A percentile compares a stretch with the other conserved stretches of the same genome.
Conservation (phyloP, 92 coral and sea anemone genomes). For the Epizoanthus ramosus region DNA sequence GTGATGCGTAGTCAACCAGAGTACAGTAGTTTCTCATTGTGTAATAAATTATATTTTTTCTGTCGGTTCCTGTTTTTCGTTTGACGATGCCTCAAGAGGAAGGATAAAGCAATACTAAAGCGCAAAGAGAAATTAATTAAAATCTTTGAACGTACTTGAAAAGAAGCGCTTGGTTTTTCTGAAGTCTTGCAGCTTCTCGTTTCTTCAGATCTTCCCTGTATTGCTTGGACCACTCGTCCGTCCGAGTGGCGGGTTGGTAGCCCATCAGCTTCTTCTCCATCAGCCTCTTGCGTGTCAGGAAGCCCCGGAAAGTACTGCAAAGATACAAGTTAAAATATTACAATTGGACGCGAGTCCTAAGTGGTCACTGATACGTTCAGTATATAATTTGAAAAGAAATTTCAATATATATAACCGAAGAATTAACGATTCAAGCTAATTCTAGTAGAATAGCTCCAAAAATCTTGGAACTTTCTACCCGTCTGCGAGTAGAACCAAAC, state of each 20-base stretch:
- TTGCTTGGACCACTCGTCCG: slow-evolving; percentile 92
- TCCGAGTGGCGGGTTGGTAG: slow-evolving; percentile 79
- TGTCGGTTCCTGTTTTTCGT: too few relatives aligned
- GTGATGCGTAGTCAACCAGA: too few relatives aligned
- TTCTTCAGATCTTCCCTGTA: slow-evolving; percentile 85
- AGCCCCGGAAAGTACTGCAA: slow-evolving; percentile 91
- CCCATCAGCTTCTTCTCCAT: slow-evolving; percentile 75
- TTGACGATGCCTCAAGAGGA: background rate
- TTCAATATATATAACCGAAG: too few relatives aligned
- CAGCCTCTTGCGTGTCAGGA: slow-evolving; percentile 81
- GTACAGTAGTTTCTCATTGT: too few relatives aligned
- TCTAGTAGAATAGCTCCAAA: too few relatives aligned
- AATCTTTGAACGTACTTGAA: slow-evolving; percentile 62
- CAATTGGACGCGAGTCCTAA: too few relatives aligned
- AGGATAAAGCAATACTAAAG: background rate
- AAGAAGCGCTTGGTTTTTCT: slow-evolving; percentile 79
- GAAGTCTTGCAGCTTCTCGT: slow-evolving; percentile 74
- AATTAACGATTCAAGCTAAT: too few relatives aligned
- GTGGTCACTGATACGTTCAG: too few relatives aligned
- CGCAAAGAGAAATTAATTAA: background rate
- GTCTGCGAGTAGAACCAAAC: too few relatives aligned
- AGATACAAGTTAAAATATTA: background rate
- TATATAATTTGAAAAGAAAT: too few relatives aligned
- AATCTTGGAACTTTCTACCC: too few relatives aligned
- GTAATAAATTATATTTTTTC: too few relatives aligned